Evolutionary conservation across 1,140 invertebrate species (phyloP).

Genomic region (Euwallacea similis): DNA sequence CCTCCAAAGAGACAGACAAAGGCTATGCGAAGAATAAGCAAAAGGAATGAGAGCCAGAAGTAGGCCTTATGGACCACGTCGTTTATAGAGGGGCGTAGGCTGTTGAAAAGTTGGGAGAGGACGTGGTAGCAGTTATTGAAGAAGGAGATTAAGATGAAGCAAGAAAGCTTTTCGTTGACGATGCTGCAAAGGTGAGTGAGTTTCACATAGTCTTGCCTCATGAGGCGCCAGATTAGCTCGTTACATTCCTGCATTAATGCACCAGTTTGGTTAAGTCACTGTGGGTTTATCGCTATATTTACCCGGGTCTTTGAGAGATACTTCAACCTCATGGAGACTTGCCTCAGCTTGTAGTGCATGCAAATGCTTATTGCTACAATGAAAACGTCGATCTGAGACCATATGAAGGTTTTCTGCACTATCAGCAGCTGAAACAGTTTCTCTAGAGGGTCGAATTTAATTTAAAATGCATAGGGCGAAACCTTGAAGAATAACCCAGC

Average conservation of each 20-base stretch:
- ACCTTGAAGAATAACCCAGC: constrained; percentile 5
- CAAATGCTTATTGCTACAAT: constrained; percentile 37
- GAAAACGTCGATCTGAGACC: constrained; percentile 39
- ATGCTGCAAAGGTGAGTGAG: constrained; percentile 63
- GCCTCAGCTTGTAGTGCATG: constrained; percentile 34
- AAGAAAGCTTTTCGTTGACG: constrained; percentile 63
- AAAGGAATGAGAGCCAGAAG: constrained; percentile 63
- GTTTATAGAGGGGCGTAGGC: constrained; percentile 50
- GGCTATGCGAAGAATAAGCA: constrained; percentile 60
- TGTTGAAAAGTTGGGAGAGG: constrained; percentile 68
- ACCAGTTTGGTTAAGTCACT: constrained; percentile 14
- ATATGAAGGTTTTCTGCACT: constrained; percentile 38
- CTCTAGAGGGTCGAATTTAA: not conserved
- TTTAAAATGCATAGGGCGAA: not conserved
- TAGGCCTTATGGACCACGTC: constrained; percentile 50
- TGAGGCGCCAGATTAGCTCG: constrained; percentile 61
- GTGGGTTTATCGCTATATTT: not conserved
- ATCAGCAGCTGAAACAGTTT: constrained; percentile 30
- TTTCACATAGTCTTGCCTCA: constrained; percentile 64
- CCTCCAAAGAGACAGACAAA: constrained; percentile 60
- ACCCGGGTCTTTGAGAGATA: constrained; percentile 19
- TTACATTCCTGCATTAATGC: constrained; percentile 53
- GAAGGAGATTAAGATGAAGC: constrained; percentile 67
- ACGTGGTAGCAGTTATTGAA: constrained; percentile 72
- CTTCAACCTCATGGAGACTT: constrained; percentile 31